Percentiles rank a stretch among this genome's conserved stretches.
These are phyloP conservation scores for Tetrao urogallus DNA, from an alignment of 2,113 vertebrate species.

Conservation along the genomic window DNA sequence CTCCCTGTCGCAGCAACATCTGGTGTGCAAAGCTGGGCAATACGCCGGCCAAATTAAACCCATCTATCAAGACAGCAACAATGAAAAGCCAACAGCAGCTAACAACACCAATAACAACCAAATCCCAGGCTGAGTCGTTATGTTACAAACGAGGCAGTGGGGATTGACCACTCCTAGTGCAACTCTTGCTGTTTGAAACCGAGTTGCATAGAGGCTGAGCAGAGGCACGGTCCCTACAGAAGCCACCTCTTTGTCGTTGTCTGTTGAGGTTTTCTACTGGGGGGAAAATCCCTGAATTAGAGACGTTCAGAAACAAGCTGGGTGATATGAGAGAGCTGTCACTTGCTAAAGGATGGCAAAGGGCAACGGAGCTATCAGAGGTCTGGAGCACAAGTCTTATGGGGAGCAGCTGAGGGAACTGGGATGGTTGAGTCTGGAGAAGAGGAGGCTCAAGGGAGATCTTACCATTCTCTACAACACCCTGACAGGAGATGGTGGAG, in stretches of 20 bases:
- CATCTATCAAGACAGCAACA: slow-evolving; percentile 59
- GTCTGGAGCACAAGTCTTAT: no score
- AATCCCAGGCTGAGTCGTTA: slow-evolving; percentile 34
- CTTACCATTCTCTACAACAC: no score
- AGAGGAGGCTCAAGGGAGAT: no score
- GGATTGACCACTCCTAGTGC: not conserved
- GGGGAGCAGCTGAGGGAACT: no score
- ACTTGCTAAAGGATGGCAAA: not conserved
- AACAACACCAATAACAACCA: slow-evolving; percentile 39
- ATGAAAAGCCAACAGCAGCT: slow-evolving; percentile 8
- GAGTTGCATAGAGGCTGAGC: not conserved
- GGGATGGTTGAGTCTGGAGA: no score
- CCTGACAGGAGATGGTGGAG: no score
- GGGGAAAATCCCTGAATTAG: not conserved
- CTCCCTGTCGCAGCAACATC: slow-evolving; percentile 10
- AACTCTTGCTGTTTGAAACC: not conserved
- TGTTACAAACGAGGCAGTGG: not conserved
- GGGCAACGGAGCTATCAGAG: no score
- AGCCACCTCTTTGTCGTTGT: not conserved
- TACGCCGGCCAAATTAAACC: slow-evolving; percentile 56
- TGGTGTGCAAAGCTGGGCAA: slow-evolving; percentile 43
- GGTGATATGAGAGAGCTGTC: not conserved
- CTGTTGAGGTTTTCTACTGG: not conserved
- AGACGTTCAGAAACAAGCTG: not conserved
- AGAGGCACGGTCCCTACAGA: not conserved